Evolutionary conservation across 2,888 invertebrate species (phyloP).

Genomic region (Campaea margaritaria): DNA sequence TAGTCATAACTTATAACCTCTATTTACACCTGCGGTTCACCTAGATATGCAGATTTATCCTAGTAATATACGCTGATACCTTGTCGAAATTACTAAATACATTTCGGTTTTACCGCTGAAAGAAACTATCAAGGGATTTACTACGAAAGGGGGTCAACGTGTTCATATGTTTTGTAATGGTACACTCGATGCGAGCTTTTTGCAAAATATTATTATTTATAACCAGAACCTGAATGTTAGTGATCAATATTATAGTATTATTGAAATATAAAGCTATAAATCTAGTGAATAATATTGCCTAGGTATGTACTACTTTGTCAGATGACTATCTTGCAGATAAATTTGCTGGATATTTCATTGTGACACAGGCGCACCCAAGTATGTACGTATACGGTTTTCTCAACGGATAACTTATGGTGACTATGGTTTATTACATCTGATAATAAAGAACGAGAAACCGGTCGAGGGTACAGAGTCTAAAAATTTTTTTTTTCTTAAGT

Average conservation of each 20-base stretch:
- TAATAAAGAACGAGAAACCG: too few species aligned
- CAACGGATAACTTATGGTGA: too few species aligned
- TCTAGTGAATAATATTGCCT: conserved; percentile 18
- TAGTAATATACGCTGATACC: neutral
- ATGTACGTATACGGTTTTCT: too few species aligned
- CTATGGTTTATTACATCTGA: too few species aligned
- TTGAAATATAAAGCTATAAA: conserved; percentile 19
- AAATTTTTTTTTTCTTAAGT: too few species aligned
- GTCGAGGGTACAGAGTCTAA: too few species aligned
- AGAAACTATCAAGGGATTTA: neutral
- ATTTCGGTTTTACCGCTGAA: neutral
- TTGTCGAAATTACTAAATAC: conserved; percentile 5
- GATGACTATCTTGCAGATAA: conserved; percentile 17
- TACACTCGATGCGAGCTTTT: neutral
- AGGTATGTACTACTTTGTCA: conserved; percentile 18
- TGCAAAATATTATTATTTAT: conserved; percentile 19
- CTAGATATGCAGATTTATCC: conserved; percentile 15
- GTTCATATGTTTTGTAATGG: neutral
- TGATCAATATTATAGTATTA: conserved; percentile 17
- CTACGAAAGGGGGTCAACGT: neutral
- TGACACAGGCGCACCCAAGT: too few species aligned
- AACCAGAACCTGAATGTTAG: conserved; percentile 17
- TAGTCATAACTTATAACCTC: conserved; percentile 20
- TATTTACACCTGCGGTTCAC: conserved; percentile 21
- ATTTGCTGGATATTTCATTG: neutral